Conservation (phyloP, 2,888 invertebrate genomes). For the Trachelus iudaicus region DNA sequence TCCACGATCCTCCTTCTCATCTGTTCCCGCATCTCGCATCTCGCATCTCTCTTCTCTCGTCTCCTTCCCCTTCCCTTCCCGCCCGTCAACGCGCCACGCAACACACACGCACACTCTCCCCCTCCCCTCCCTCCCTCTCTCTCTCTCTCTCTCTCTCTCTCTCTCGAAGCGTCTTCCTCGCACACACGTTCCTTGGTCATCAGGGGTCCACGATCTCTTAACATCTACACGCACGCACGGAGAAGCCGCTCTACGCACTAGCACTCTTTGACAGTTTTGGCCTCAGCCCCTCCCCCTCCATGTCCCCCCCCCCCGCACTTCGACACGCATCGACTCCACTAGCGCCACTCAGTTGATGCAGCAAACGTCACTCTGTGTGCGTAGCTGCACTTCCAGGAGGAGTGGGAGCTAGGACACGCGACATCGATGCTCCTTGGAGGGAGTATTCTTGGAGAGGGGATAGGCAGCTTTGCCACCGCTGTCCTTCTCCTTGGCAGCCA, state of each 20-base stretch:
- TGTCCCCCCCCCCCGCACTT: too few relatives aligned
- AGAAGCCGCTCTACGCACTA: too few relatives aligned
- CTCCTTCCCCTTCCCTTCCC: background rate
- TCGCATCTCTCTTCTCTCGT: background rate
- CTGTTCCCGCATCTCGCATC: background rate
- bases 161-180: background rate
- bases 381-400: conserved; percentile 37
- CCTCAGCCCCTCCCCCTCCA: too few relatives aligned
- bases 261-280: too few relatives aligned
- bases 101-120: background rate
- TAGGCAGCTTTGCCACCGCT: conserved; percentile 19
- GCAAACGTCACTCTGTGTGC: conserved; percentile 18
- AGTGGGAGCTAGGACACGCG: conserved; percentile 65
- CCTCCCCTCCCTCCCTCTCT: rapidly evolving
- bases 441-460: conserved; percentile 30
- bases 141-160: background rate
- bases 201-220: too few relatives aligned
- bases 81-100: background rate
- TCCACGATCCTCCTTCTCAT: conserved; percentile 1
- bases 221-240: too few relatives aligned
- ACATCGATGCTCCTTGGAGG: conserved; percentile 44
- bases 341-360: conserved; percentile 1
- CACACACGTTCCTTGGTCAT: background rate
- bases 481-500: background rate
- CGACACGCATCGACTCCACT: conserved; percentile 6